Percentiles rank a stretch among this genome's conserved stretches.
Evolutionary conservation across 2,797 vertebrate species (phyloP).

Genomic region (Enteromius anoplus): DNA sequence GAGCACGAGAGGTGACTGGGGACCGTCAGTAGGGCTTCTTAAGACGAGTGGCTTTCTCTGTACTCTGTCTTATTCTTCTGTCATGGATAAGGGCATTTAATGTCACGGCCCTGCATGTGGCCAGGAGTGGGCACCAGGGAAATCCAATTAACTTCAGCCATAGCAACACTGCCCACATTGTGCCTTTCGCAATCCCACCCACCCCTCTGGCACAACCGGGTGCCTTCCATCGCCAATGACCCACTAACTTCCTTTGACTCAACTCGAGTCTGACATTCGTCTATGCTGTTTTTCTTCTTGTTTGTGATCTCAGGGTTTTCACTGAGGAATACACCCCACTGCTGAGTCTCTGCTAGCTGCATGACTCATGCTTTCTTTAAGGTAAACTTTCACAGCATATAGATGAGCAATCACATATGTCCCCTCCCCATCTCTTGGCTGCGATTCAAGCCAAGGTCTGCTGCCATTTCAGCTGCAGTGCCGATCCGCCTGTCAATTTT

Average conservation of each 20-base stretch:
- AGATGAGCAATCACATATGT: conserved; percentile 46
- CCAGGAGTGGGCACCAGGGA: conserved; percentile 73
- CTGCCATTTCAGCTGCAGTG: conserved; percentile 39
- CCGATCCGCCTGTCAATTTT: conserved; percentile 23
- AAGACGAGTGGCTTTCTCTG: conserved; percentile 77
- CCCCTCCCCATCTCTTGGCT: conserved; percentile 22
- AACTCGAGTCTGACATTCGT: conserved; percentile 61
- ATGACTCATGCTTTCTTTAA: conserved; percentile 48
- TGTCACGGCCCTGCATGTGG: conserved; percentile 76
- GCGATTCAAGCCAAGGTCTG: conserved; percentile 23
- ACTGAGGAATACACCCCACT: conserved; percentile 15
- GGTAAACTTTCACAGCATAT: conserved; percentile 32
- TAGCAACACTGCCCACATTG: conserved; percentile 66
- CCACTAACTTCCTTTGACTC: conserved; percentile 67
- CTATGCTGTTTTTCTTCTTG: conserved; percentile 46
- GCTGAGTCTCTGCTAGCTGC: conserved; percentile 6
- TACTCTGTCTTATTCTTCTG: conserved; percentile 70
- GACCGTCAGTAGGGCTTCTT: conserved; percentile 71
- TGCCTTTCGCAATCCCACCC: conserved; percentile 63
- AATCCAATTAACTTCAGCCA: conserved; percentile 75
- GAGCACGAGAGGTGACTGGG: conserved; percentile 61
- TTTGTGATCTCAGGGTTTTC: conserved; percentile 19
- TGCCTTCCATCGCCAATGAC: conserved; percentile 71
- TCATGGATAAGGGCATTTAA: conserved; percentile 77
- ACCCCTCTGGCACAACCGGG: conserved; percentile 65